phyloP scores from a whole-genome alignment of 2,888 invertebrate genomes.

The Drosophila mayaguana region DNA sequence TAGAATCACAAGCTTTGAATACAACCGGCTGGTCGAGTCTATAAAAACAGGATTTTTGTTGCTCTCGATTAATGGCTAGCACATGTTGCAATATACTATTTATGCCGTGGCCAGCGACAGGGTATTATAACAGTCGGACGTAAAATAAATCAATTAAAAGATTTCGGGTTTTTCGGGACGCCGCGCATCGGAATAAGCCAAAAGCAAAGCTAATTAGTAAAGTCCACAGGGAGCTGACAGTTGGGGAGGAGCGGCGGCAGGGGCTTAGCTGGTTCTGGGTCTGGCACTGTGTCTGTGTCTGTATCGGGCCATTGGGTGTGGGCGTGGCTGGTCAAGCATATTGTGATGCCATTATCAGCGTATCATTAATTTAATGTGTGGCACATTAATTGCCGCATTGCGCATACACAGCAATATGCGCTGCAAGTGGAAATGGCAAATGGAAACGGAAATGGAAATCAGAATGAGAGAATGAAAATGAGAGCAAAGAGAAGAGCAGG shows the following conservation, averaged over 20 bases:
- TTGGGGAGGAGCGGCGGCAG: background rate
- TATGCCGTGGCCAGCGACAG: background rate
- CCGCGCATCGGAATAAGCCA: slow-evolving; percentile 28
- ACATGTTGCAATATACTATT: background rate
- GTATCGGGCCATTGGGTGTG: background rate
- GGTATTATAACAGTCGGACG: slow-evolving; percentile 26
- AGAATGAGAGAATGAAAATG: background rate
- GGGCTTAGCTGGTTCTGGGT: background rate
- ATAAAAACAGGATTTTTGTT: background rate
- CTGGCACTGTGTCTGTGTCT: background rate
- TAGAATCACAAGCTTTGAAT: background rate
- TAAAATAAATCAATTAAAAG: slow-evolving; percentile 61
- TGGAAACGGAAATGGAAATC: slow-evolving; percentile 14
- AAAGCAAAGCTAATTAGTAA: slow-evolving; percentile 55
- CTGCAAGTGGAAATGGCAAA: slow-evolving; percentile 14
- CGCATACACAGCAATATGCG: slow-evolving; percentile 51
- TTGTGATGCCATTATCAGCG: slow-evolving; percentile 64
- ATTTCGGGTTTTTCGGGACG: slow-evolving; percentile 36
- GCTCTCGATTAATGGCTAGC: background rate
- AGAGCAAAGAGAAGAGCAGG: background rate
- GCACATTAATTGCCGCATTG: slow-evolving; percentile 73
- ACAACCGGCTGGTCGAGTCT: background rate
- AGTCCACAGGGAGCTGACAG: slow-evolving; percentile 19
- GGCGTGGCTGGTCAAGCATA: slow-evolving; percentile 54
- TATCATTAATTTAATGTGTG: slow-evolving; percentile 75